Percentiles rank a stretch among this genome's conserved stretches.
Conservation (phyloP, 2,113 vertebrate species). For the Ceyx margarethae region DNA sequence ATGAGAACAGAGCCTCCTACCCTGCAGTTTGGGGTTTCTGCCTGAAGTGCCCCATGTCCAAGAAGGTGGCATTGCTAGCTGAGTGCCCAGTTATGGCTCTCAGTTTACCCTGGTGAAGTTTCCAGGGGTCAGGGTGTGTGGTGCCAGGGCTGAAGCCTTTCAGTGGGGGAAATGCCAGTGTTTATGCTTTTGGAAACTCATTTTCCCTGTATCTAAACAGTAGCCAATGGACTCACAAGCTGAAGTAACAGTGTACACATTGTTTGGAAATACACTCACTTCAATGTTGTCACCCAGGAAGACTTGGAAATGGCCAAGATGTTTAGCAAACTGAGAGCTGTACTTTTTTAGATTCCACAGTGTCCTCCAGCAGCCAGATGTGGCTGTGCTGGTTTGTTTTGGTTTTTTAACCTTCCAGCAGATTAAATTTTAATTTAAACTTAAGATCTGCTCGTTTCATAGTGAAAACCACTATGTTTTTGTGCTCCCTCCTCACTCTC, state of each 20-base stretch:
- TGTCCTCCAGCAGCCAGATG: background rate
- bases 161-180: background rate
- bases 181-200: background rate
- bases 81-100: background rate
- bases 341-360: background rate
- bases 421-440: constrained; percentile 4
- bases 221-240: background rate
- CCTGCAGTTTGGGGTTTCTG: background rate
- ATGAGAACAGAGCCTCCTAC: background rate
- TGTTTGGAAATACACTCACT: background rate
- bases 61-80: background rate
- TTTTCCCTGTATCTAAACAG: background rate
- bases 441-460: background rate
- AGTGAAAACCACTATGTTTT: background rate
- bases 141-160: background rate
- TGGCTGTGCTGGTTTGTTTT: background rate
- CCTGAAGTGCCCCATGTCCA: background rate
- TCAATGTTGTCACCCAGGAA: background rate
- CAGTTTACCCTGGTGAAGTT: background rate
- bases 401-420: background rate
- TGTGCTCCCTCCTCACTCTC: background rate
- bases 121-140: background rate
- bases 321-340: background rate
- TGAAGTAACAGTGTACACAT: background rate
- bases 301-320: background rate